A percentile compares a stretch with the other conserved stretches of the same genome.
phyloP scores from a whole-genome alignment of 2,113 vertebrate genomes.

The Elephas maximus region DNA sequence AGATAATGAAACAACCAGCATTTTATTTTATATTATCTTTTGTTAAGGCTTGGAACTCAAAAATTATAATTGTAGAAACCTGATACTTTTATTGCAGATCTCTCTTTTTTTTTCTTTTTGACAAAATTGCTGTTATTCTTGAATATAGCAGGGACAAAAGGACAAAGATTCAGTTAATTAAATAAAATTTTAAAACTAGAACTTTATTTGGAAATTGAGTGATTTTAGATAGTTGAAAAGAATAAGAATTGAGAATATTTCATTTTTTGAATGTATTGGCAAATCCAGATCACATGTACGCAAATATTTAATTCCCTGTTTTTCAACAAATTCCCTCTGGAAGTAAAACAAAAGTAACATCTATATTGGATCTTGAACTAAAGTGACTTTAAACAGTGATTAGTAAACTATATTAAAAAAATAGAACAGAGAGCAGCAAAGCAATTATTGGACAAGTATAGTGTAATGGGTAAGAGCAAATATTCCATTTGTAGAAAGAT shows the following conservation, averaged over 20 bases:
- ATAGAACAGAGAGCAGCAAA: neutral
- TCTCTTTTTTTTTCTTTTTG: neutral
- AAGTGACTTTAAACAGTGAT: neutral
- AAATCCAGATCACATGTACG: neutral
- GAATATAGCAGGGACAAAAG: neutral
- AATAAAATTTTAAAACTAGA: neutral
- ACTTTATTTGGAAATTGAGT: neutral
- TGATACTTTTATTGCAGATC: neutral
- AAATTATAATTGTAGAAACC: neutral
- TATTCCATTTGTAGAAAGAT: neutral
- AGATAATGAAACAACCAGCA: neutral
- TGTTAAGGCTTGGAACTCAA: neutral
- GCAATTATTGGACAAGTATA: neutral
- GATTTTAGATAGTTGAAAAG: constrained; percentile 23
- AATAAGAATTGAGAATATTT: neutral
- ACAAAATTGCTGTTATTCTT: neutral
- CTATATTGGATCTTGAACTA: neutral
- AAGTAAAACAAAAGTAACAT: neutral
- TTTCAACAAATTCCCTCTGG: neutral
- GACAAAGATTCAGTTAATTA: neutral
- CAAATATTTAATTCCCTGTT: neutral
- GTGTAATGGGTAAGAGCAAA: neutral
- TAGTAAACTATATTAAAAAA: neutral
- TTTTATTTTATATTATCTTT: neutral
- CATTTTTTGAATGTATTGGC: neutral